A percentile compares a stretch with the other conserved stretches of the same genome.
Conservation (phyloP, 2,113 vertebrate species). For the Seriola dumerili region DNA sequence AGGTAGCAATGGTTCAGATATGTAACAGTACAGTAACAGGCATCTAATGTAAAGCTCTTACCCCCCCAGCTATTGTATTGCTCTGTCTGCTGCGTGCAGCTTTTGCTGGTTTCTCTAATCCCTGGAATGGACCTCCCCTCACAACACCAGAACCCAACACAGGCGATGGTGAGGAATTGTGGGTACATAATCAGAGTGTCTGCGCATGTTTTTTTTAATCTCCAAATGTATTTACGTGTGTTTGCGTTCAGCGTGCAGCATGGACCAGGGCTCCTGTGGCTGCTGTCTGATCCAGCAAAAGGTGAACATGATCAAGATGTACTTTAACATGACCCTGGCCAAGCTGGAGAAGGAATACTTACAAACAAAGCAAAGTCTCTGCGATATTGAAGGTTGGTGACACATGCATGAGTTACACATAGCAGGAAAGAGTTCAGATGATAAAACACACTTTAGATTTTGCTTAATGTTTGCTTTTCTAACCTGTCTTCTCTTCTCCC, state of each 20-base stretch:
- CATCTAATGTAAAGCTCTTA: neutral
- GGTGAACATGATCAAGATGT: slow-evolving; percentile 45
- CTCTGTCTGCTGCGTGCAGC: slow-evolving; percentile 56
- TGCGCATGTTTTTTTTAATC: neutral
- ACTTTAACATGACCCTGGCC: slow-evolving; percentile 64
- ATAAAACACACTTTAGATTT: neutral
- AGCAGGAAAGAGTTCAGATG: neutral
- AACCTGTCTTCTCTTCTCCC: neutral
- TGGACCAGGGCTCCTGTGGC: slow-evolving; percentile 66
- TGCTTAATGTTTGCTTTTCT: neutral
- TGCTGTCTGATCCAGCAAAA: slow-evolving; percentile 79
- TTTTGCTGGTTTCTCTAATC: neutral
- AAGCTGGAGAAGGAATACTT: slow-evolving; percentile 42
- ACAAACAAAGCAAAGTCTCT: slow-evolving; percentile 31
- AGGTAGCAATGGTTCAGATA: neutral
- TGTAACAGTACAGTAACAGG: neutral
- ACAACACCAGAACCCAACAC: fast-evolving
- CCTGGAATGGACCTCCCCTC: neutral
- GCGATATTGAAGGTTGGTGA: slow-evolving; percentile 36
- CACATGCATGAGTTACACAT: too few relatives aligned
- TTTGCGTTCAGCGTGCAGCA: slow-evolving; percentile 63
- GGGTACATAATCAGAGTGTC: neutral
- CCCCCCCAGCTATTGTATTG: slow-evolving; percentile 53
- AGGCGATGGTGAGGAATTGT: slow-evolving; percentile 36
- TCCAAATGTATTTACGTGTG: neutral